Evolutionary conservation across 2,113 vertebrate species (phyloP).

Genomic region (Equus quagga): DNA sequence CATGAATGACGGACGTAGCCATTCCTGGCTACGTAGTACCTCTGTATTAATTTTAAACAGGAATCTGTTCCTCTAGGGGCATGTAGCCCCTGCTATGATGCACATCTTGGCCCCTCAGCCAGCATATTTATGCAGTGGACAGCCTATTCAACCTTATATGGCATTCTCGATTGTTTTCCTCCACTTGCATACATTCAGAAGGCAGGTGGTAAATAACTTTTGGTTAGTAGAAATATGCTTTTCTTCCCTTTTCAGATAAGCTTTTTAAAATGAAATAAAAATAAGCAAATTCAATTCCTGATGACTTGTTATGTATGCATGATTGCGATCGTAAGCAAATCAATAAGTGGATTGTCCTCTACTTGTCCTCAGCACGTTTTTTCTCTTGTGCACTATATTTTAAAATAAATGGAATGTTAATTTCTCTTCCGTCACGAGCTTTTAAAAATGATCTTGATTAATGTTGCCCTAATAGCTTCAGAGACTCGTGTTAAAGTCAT

Average conservation of each 20-base stretch:
- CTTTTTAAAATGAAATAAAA: constrained; percentile 36
- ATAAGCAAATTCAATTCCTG: neutral
- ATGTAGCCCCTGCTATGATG: no score
- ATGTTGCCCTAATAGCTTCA: neutral
- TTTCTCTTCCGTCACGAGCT: constrained; percentile 55
- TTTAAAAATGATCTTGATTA: constrained; percentile 65
- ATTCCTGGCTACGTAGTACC: neutral
- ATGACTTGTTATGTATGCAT: neutral
- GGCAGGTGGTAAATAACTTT: neutral
- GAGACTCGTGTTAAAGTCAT: constrained; percentile 1
- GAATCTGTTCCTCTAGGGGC: neutral
- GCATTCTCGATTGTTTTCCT: neutral
- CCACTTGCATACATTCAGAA: neutral
- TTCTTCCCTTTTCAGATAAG: neutral
- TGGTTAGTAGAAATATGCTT: neutral
- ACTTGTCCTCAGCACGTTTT: neutral
- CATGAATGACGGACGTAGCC: neutral
- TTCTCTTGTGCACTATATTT: constrained; percentile 9
- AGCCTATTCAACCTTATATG: neutral
- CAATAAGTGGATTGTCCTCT: neutral
- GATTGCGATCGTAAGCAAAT: neutral
- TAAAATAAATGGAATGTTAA: constrained; percentile 55
- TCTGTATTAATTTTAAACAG: neutral
- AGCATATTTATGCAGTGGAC: neutral
- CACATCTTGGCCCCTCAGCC: neutral